These are phyloP conservation scores for Tokudaia tokunoshimensis DNA, from an alignment of 2,797 vertebrate species.

Conservation along the genomic window DNA sequence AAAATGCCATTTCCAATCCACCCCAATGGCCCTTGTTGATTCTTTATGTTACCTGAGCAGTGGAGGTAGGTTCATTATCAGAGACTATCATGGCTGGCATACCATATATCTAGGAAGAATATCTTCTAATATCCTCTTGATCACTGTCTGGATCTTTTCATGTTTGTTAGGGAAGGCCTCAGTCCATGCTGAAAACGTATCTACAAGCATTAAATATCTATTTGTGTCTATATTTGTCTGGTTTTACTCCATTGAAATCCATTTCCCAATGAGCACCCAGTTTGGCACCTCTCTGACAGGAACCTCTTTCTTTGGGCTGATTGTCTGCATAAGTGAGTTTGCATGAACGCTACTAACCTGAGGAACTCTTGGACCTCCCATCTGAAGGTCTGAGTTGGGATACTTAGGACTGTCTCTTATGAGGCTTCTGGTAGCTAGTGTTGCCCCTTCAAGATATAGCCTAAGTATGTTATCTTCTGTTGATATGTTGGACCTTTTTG, in stretches of 20 bases:
- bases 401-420: neutral
- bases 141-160: neutral
- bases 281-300: neutral
- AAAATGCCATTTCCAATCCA: neutral
- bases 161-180: neutral
- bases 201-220: neutral
- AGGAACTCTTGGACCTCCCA: neutral
- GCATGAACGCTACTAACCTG: neutral
- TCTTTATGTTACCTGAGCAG: neutral
- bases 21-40: neutral
- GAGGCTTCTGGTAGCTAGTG: neutral
- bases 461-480: neutral
- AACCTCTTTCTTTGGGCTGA: neutral
- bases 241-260: neutral
- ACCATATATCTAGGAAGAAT: neutral
- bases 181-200: neutral
- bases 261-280: too few relatives aligned
- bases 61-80: neutral
- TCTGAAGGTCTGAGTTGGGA: neutral
- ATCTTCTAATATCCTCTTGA: neutral
- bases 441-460: neutral
- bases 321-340: neutral
- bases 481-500: neutral
- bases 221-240: neutral
- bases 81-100: neutral